These are phyloP conservation scores for Chironomus tepperi DNA, from an alignment of 1,140 invertebrate genomes.

Conservation along the genomic window DNA sequence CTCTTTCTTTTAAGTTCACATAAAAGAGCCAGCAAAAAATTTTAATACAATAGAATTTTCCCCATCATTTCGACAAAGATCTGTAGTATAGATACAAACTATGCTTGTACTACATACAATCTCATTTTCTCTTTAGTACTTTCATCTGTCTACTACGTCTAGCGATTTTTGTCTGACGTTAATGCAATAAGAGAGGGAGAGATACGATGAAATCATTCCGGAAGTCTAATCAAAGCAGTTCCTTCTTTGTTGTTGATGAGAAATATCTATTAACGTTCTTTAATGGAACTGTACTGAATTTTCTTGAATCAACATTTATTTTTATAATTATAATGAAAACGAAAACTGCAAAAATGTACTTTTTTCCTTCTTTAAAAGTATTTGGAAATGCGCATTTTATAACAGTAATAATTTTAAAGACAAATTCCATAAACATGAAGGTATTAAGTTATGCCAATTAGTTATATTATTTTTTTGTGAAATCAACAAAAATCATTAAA, in stretches of 20 bases:
- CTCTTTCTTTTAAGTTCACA: neutral
- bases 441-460: neutral
- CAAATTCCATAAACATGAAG: neutral
- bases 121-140: neutral
- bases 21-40: neutral
- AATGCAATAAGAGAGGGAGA: conserved; percentile 1
- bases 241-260: neutral
- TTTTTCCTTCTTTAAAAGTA: too few species aligned
- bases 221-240: neutral
- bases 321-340: too few species aligned
- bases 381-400: neutral
- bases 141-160: conserved; percentile 10
- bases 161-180: neutral
- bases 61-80: neutral
- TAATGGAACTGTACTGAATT: too few species aligned
- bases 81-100: neutral
- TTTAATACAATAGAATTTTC: neutral
- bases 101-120: conserved; percentile 5
- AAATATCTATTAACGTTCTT: too few species aligned
- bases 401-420: too few species aligned
- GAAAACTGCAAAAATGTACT: too few species aligned
- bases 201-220: neutral
- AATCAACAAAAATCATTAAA: neutral
- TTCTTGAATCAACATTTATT: too few species aligned
- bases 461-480: neutral